Evolutionary conservation across 2,888 invertebrate species (phyloP).

Genomic region (Apamea monoglypha): DNA sequence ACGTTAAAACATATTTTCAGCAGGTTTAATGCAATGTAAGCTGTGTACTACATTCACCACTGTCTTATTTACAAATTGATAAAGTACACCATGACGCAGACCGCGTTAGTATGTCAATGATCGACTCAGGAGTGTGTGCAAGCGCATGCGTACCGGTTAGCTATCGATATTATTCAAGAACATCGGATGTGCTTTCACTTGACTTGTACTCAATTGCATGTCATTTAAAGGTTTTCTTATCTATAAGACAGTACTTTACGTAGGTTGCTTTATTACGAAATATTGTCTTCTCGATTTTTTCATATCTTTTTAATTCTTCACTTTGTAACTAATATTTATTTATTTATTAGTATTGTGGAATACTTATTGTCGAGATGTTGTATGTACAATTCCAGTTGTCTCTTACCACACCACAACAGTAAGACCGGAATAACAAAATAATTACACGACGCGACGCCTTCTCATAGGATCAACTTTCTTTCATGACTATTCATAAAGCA

Average conservation of each 20-base stretch:
- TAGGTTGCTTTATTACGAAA: background rate
- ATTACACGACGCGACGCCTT: background rate
- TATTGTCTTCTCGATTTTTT: background rate
- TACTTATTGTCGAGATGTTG: background rate
- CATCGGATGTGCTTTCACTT: slow-evolving; percentile 77
- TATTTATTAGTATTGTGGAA: background rate
- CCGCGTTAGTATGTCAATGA: slow-evolving; percentile 67
- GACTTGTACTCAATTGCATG: slow-evolving; percentile 68
- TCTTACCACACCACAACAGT: background rate
- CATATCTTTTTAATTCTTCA: background rate
- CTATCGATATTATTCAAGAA: slow-evolving; percentile 73
- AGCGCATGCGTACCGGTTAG: slow-evolving; percentile 60
- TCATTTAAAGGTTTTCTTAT: slow-evolving; percentile 36
- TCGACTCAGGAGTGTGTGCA: slow-evolving; percentile 44
- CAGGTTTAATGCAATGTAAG: background rate
- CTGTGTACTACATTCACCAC: slow-evolving; percentile 22
- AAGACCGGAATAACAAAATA: background rate
- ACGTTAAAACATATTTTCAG: background rate
- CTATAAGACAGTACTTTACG: slow-evolving; percentile 1
- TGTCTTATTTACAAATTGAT: slow-evolving; percentile 39
- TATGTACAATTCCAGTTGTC: background rate
- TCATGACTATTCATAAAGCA: background rate
- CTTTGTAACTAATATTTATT: background rate
- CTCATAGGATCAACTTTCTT: background rate
- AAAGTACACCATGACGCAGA: slow-evolving; percentile 44